Evolutionary conservation across 2,113 vertebrate species (phyloP).

Genomic region (Crotalus tigris): DNA sequence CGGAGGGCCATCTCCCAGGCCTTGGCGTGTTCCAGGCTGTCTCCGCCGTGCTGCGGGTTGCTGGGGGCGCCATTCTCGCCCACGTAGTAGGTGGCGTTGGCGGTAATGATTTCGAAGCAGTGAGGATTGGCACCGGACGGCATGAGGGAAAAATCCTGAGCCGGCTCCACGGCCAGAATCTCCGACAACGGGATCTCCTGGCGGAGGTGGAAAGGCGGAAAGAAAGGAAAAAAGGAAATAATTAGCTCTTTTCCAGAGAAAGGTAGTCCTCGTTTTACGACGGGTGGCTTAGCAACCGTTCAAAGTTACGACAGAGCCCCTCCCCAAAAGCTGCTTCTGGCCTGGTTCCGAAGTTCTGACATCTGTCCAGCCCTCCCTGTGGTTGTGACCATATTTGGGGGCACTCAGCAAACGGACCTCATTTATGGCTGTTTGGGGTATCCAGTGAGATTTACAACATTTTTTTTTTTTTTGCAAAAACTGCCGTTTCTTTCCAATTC

Average conservation of each 20-base stretch:
- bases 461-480: background rate
- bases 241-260: no score
- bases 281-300: background rate
- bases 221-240: background rate
- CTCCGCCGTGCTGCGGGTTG: conserved; percentile 72
- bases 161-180: conserved; percentile 77
- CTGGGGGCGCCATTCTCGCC: conserved; percentile 77
- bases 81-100: conserved; percentile 82
- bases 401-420: no score
- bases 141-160: conserved; percentile 76
- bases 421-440: background rate
- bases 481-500: background rate
- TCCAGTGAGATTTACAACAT: background rate
- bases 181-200: conserved; percentile 89
- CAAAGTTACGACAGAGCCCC: background rate
- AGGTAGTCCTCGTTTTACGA: background rate
- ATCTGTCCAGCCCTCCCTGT: no score
- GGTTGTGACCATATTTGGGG: background rate
- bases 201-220: background rate
- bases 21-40: conserved; percentile 77
- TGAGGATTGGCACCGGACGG: conserved; percentile 79
- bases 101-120: conserved; percentile 86
- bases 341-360: background rate
- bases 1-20: conserved; percentile 84
- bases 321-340: background rate